These are phyloP conservation scores for Epirrhoe tristata DNA, from an alignment of 2,888 invertebrate genomes.

Conservation along the genomic window DNA sequence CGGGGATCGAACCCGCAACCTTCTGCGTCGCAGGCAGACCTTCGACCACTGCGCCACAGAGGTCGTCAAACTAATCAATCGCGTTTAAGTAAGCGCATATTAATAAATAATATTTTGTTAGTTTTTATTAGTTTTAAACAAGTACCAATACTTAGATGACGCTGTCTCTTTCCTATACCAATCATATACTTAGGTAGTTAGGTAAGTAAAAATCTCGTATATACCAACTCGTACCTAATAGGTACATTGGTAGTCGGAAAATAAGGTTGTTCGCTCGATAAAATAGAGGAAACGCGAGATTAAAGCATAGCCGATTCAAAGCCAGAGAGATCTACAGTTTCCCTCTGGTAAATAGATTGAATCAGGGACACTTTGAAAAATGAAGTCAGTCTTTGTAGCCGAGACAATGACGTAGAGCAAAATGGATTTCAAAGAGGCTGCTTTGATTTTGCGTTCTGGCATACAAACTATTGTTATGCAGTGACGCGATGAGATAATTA, in stretches of 20 bases:
- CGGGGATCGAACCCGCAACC: too few relatives aligned
- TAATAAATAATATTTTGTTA: too few relatives aligned
- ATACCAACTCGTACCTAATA: too few relatives aligned
- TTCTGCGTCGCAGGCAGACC: too few relatives aligned
- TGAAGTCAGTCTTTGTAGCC: conserved; percentile 55
- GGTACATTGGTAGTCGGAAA: not conserved
- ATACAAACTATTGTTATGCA: conserved; percentile 14
- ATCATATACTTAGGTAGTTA: too few relatives aligned
- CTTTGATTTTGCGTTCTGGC: conserved; percentile 36
- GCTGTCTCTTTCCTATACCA: too few relatives aligned
- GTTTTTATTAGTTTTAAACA: too few relatives aligned
- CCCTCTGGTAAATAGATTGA: conserved; percentile 63
- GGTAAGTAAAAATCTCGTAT: too few relatives aligned
- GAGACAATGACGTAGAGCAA: conserved; percentile 52
- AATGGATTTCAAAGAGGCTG: conserved; percentile 37
- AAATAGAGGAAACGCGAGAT: conserved; percentile 22
- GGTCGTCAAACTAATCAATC: too few relatives aligned
- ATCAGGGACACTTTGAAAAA: conserved; percentile 70
- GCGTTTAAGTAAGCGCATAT: too few relatives aligned
- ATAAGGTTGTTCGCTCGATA: not conserved
- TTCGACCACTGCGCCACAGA: too few relatives aligned
- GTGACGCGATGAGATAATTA: conserved; percentile 10
- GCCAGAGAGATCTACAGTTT: conserved; percentile 45
- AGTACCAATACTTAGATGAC: too few relatives aligned
- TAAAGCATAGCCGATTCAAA: conserved; percentile 38